Conservation (phyloP, 2,888 invertebrate species). For the Prosopocoilus inquinatus region DNA sequence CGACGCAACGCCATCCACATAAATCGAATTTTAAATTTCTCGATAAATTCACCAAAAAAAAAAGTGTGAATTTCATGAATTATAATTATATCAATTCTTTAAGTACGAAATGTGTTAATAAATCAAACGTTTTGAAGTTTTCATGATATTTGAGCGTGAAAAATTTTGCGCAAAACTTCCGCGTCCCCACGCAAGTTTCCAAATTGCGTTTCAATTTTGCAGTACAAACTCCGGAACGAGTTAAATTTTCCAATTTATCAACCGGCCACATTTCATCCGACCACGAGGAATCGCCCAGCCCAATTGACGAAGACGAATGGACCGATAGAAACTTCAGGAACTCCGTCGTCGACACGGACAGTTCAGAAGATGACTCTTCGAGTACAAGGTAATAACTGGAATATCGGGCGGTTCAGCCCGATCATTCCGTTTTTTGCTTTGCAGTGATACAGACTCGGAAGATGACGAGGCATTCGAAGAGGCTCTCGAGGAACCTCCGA, state of each 20-base stretch:
- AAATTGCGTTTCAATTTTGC: slow-evolving; percentile 22
- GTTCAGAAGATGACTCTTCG: slow-evolving; percentile 53
- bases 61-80: no score
- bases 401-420: background rate
- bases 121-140: no score
- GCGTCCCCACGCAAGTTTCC: no score
- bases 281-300: slow-evolving; percentile 65
- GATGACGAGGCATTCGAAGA: slow-evolving; percentile 69
- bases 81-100: background rate
- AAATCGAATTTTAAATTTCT: no score
- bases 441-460: slow-evolving; percentile 60
- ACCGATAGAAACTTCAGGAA: slow-evolving; percentile 90
- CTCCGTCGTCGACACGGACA: slow-evolving; percentile 64
- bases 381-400: slow-evolving; percentile 49
- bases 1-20: no score
- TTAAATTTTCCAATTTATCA: slow-evolving; percentile 75
- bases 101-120: no score
- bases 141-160: no score
- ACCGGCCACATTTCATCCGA: slow-evolving; percentile 57
- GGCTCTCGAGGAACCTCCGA: slow-evolving; percentile 62
- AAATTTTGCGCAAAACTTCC: no score
- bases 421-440: slow-evolving; percentile 15
- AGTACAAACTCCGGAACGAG: slow-evolving; percentile 73
- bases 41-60: no score
- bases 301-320: slow-evolving; percentile 95